These are phyloP conservation scores for Pygocentrus nattereri DNA, from an alignment of 2,797 vertebrate genomes.

Conservation along the genomic window DNA sequence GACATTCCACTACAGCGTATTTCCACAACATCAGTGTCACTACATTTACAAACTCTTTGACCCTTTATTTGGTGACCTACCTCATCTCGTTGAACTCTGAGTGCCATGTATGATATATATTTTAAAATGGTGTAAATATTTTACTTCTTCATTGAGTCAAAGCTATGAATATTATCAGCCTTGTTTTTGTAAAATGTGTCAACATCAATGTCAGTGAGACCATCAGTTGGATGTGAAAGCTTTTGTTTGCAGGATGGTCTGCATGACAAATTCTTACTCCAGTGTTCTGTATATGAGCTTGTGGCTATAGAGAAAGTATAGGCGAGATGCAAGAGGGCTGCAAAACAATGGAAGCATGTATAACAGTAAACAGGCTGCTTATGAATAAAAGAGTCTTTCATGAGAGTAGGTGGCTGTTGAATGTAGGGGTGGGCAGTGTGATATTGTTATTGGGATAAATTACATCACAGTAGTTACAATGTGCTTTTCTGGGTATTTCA, in stretches of 20 bases:
- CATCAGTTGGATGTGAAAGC: neutral
- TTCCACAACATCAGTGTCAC: neutral
- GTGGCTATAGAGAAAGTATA: no score
- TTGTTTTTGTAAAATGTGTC: neutral
- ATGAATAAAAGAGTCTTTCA: no score
- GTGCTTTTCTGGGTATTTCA: no score
- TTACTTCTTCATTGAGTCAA: neutral
- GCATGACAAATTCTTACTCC: neutral
- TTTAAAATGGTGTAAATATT: slow-evolving; percentile 2
- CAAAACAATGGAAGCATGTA: neutral
- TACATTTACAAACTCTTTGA: neutral
- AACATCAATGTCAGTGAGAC: neutral
- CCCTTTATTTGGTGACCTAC: neutral
- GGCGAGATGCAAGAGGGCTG: neutral
- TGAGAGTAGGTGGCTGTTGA: no score
- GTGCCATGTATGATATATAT: neutral
- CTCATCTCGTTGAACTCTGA: neutral
- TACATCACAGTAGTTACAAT: no score
- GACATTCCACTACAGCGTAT: neutral
- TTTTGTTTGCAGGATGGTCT: neutral
- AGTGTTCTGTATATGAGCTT: neutral
- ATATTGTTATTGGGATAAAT: no score
- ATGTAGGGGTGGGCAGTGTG: no score
- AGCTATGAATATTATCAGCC: neutral
- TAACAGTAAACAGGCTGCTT: neutral